Evolutionary conservation across 2,113 vertebrate species (phyloP).

Genomic region (Rhegmatorhina hoffmannsi): DNA sequence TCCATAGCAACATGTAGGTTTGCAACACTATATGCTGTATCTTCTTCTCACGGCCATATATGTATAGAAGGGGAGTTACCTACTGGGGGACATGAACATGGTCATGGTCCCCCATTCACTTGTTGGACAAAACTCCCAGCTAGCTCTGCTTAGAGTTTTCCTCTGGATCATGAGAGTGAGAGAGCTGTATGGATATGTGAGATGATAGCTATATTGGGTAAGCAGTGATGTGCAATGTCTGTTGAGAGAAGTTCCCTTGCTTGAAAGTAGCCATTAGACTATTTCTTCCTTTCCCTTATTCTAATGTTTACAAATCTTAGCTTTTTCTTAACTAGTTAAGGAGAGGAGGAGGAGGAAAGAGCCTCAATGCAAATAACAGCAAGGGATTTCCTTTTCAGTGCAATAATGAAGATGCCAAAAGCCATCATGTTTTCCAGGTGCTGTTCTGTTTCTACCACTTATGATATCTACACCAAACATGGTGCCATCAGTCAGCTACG

Average conservation of each 20-base stretch:
- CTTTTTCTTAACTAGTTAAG: neutral
- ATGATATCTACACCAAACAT: slow-evolving; percentile 22
- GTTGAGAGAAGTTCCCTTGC: neutral
- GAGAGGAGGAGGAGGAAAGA: neutral
- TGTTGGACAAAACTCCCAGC: neutral
- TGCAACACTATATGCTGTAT: neutral
- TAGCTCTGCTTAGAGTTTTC: neutral
- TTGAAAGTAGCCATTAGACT: neutral
- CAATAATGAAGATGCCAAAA: neutral
- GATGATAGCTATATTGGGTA: rapidly evolving
- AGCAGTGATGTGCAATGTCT: neutral
- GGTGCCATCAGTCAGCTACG: slow-evolving; percentile 5
- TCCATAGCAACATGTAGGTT: neutral
- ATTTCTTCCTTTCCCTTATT: neutral
- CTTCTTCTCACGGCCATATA: neutral
- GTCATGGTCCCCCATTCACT: neutral
- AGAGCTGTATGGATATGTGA: neutral
- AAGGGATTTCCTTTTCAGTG: neutral
- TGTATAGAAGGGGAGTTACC: neutral
- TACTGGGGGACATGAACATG: neutral
- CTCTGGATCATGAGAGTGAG: neutral
- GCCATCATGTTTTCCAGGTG: neutral
- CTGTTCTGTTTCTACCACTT: neutral
- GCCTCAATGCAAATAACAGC: neutral
- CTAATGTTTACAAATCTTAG: neutral